Conservation (phyloP, 2,888 invertebrate species). For the Notocelia uddmanniana region DNA sequence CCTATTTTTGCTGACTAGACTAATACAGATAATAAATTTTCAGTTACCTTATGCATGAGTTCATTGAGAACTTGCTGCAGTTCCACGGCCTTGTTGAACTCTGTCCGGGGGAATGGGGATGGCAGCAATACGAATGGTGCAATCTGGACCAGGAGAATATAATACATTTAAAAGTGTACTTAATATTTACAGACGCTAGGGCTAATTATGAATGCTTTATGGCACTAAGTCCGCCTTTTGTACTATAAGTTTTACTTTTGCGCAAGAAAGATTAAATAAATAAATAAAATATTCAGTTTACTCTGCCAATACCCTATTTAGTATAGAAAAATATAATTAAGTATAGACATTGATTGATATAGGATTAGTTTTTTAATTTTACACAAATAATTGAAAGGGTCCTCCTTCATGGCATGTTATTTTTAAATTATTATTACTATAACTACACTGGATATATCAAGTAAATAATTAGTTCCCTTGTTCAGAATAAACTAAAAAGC, state of each 20-base stretch:
- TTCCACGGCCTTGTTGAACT: constrained; percentile 90
- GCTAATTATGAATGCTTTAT: too few relatives aligned
- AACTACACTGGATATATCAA: neutral
- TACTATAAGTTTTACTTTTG: too few relatives aligned
- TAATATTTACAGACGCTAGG: too few relatives aligned
- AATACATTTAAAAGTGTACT: neutral
- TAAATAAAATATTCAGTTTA: too few relatives aligned
- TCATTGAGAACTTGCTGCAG: constrained; percentile 92
- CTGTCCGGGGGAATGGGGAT: constrained; percentile 91
- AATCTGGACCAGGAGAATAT: constrained; percentile 75
- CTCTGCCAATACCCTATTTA: too few relatives aligned
- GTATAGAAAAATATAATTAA: too few relatives aligned
- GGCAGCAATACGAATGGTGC: constrained; percentile 93
- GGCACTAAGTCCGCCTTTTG: too few relatives aligned
- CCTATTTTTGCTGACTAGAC: too few relatives aligned
- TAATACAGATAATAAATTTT: too few relatives aligned
- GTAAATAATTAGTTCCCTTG: neutral
- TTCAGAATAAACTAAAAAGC: neutral
- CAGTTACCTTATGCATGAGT: constrained; percentile 91
- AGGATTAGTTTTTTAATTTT: too few relatives aligned
- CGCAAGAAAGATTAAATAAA: too few relatives aligned
- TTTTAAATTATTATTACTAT: neutral
- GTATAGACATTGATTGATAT: too few relatives aligned
- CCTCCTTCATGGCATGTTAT: neutral
- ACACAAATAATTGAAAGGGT: neutral